Evolutionary conservation across 2,113 vertebrate species (phyloP).

Genomic region (Petrocephalus microphthalmus): DNA sequence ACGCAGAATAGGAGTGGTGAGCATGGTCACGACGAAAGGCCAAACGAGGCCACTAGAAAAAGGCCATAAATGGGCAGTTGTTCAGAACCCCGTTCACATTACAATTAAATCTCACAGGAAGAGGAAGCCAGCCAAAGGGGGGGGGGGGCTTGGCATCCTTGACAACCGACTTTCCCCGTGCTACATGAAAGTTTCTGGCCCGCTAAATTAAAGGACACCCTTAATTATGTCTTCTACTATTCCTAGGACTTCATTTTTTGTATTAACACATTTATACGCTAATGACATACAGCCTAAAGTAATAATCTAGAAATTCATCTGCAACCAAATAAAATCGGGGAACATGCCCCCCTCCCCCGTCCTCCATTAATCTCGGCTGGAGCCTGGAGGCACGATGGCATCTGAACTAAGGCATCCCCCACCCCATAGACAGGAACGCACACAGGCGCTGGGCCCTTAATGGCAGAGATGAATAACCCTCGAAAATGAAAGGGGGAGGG

Average conservation of each 20-base stretch:
- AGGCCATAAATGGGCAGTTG: background rate
- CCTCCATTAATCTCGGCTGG: constrained; percentile 4
- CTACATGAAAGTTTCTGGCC: background rate
- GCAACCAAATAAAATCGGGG: constrained; percentile 15
- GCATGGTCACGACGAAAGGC: background rate
- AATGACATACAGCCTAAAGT: constrained; percentile 13
- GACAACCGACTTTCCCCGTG: background rate
- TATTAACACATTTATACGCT: background rate
- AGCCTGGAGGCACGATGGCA: constrained; percentile 10
- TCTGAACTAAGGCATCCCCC: background rate
- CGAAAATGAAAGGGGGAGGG: constrained; percentile 33
- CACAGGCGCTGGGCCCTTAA: constrained; percentile 51
- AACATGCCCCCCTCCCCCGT: constrained; percentile 2
- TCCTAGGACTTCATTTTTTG: constrained; percentile 10
- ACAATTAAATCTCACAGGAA: background rate
- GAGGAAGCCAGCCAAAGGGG: background rate
- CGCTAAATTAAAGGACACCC: background rate
- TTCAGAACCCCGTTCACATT: background rate
- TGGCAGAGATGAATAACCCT: background rate
- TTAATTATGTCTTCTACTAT: background rate
- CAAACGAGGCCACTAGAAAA: background rate
- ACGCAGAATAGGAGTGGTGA: background rate
- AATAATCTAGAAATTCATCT: constrained; percentile 15
- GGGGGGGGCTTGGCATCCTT: background rate
- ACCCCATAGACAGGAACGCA: background rate